Base-by-base conservation (phyloP, 2,797 vertebrate species). In the Acanthurus tractus region DNA sequence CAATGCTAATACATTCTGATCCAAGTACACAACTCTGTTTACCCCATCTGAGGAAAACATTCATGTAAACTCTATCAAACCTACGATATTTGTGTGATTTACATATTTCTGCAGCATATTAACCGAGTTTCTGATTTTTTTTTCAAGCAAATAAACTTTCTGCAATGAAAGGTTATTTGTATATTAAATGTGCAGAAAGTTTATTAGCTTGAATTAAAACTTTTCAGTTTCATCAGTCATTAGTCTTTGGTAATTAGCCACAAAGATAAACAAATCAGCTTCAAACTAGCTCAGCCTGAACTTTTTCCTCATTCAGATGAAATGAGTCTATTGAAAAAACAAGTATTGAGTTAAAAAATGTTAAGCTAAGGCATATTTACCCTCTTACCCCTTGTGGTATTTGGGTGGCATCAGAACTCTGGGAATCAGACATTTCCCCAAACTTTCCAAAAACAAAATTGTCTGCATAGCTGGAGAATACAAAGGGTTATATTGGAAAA, bases 1-100 rank as follows among this genome's bases (percentile, higher is more conserved):
- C 20, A 17, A 55, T 38, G 18, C 8, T 36, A 17, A 56, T 11
- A 58, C 6, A 14, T 22, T 22, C 3, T 17, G 15, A 11, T 29
- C 8, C 18, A 8, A 12, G 3, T 11, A 17, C 42, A 40, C n/a
- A 34, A 14, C 6, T 25, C 2, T 64, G 38, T 14, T 42, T 18
- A 57, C 13, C 34, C 14, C 8, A 52, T 65, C 52, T 44, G 25
- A 11, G 42, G 17, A 56, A 70, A 69, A 62, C 14, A n/a, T 42
- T 0, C 23, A 59, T 59, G 10, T 34, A 29, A 59, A 64, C 20
- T 14, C 3, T 40, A 59, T 44, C 34, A 23, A 40, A 40, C 38
- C 38, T 11, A 9, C 38, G 3, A 12, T 40, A 40, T 40, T 40
- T 40, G 38, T 40, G 11, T n/a, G 46, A 7, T 61, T 0, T 45